These are phyloP conservation scores for Drosophila macrospina DNA, from an alignment of 2,888 invertebrate species.

Conservation along the genomic window DNA sequence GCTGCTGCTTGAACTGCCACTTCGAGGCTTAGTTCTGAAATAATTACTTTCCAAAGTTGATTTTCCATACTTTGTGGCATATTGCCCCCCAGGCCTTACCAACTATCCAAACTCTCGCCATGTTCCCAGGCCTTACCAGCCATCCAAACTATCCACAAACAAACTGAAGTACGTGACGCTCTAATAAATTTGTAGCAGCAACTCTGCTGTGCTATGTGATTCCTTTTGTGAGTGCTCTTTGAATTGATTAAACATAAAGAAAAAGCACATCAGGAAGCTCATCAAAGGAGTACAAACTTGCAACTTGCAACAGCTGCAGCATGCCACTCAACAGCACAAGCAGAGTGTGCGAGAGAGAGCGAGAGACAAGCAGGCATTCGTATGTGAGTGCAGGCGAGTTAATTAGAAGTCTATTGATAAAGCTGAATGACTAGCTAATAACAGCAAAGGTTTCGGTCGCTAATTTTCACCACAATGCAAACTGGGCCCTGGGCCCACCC, in stretches of 20 bases:
- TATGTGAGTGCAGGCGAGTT: conserved; percentile 45
- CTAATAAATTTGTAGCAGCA: conserved; percentile 41
- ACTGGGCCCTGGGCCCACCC: background rate
- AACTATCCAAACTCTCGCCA: no score
- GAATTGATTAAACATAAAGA: conserved; percentile 66
- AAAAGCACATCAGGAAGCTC: conserved; percentile 66
- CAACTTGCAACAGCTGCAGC: background rate
- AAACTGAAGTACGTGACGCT: conserved; percentile 65
- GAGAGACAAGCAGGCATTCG: background rate
- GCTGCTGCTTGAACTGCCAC: conserved; percentile 28
- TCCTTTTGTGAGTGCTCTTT: conserved; percentile 17
- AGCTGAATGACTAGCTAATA: conserved; percentile 67
- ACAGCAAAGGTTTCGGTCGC: conserved; percentile 23
- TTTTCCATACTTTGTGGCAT: conserved; percentile 47
- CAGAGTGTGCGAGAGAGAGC: background rate
- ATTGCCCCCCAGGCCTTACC: conserved; percentile 2
- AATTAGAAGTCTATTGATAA: conserved; percentile 75
- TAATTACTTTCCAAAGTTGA: conserved; percentile 67
- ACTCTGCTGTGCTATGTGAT: background rate
- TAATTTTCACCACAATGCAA: conserved; percentile 42
- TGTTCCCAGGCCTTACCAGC: no score
- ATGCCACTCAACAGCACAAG: background rate
- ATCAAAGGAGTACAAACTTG: conserved; percentile 37
- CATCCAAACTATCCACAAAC: conserved; percentile 17
- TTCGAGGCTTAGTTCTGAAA: conserved; percentile 57